Base-by-base conservation (phyloP, 2,888 invertebrate genomes). In the Cheilosia variabilis region DNA sequence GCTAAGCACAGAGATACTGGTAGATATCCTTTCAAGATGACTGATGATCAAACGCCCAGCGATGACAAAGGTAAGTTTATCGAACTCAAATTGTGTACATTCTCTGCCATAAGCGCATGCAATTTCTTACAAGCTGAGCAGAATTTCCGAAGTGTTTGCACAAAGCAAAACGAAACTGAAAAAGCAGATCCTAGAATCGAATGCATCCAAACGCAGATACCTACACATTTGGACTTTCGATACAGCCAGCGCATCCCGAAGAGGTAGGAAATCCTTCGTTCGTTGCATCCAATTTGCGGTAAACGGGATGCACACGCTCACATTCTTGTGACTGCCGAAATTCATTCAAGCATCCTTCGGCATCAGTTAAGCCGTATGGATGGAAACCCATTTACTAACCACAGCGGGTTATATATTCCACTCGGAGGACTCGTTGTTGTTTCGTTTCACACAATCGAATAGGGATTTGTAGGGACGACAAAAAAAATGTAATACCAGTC, bases 11-110 rank as follows among this genome's bases (percentile, higher is more conserved):
- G 24, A 65, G 52, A 47, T 5, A 69, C 53, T 69, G 79, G 79
- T 43, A 80, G 80, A 86, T 62, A 80, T 63, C 66, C 76, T 76
- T 86, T 86, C 86, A 86, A 86, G 86, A 86, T 86, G 86, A 86
- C 81, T 80, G 86, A 86, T 80, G 86, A 86, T 86, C 86, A 76
- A 72, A 77, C 86, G 76, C 86, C 86, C 81, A 72, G 57, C 66
- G 86, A 86, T 86, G 86, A 86, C 86, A 86, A 86, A 86, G 86
- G 86, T 86, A 81, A 80, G 71, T 80, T 66, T 13, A 10, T 15
- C 19, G 17, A 37, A 10, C 57, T 58, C 10, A 13, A 22, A 52
- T 19, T 47, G 19, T 47, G 19, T 52, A 5, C 52, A 52, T 47
- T 47, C 9, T 10, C 4, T 47, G 9, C 17, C 2, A 45, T 1